Base-by-base conservation (phyloP, 2,888 invertebrate species). In the Coleophora flavipennella region DNA sequence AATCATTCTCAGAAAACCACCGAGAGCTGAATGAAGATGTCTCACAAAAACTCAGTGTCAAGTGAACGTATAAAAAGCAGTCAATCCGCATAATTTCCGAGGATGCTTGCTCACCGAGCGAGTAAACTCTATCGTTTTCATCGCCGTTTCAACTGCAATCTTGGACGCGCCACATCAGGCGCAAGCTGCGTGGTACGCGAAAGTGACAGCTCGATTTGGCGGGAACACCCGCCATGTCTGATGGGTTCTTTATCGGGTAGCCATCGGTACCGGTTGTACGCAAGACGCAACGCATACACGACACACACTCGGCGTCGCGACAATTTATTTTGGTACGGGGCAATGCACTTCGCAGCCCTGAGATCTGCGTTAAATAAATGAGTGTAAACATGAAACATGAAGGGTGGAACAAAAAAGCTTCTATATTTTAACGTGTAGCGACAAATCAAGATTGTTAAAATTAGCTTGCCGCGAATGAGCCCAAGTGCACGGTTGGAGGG, bases 291-390 rank as follows among this genome's bases (percentile, higher is more conserved):
- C 20, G 20, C 79, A 80, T 78, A 68, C 77, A 71, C 64, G 62
- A 65, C 70, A 63, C 67, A 54, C 50, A 63, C 62, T 57, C 27
- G 32, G n/a, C 68, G 72, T 66, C 76, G 77, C 79, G 80, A 79
- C 81, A 80, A 77, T 81, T 83, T 84, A 84, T 84, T 84, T 84
- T 68, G 77, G 84, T 81, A 61, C 77, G 75, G 81, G 81, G 80
- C 81, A 83, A 79, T 80, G 83, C 81, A 83, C 83, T 80, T 69
- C 65, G 58, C 38, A 79, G 78, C 76, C 75, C 76, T 75, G 75
- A 76, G 72, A 70, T 67, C 70, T 63, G 66, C 63, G 63, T 57
- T 61, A 66, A 67, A 69, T 59, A 67, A 67, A 68, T 62, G 68
- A 69, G 69, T 71, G 75, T 76, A 74, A 74, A 76, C 69, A 74